These are phyloP conservation scores for Drosophila azteca DNA, from an alignment of 1,140 invertebrate species.

Conservation along the genomic window DNA sequence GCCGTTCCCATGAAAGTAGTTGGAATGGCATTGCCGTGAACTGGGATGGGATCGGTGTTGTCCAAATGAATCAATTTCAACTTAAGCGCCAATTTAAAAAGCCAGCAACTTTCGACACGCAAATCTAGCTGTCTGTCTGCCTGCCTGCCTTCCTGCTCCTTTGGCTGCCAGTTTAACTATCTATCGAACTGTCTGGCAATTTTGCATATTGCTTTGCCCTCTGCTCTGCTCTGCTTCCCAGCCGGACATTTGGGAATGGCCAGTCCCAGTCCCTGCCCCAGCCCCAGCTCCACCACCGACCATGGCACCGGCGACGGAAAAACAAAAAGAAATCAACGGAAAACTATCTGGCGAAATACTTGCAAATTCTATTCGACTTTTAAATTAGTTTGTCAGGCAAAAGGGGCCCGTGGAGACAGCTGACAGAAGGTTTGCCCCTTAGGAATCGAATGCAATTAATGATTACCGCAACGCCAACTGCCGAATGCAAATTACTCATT, in stretches of 20 bases:
- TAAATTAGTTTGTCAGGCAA: conserved; percentile 68
- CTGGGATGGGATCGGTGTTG: conserved; percentile 16
- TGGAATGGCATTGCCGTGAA: conserved; percentile 25
- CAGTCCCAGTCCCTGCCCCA: too few relatives aligned
- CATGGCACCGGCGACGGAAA: neutral
- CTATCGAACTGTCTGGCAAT: conserved; percentile 50
- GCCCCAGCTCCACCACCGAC: too few relatives aligned
- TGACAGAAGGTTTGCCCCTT: conserved; percentile 36
- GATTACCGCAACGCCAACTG: conserved; percentile 27
- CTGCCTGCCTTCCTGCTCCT: conserved; percentile 24
- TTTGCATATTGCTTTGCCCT: conserved; percentile 63
- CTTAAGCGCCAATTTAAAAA: conserved; percentile 73
- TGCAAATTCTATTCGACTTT: conserved; percentile 70
- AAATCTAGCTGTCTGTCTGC: conserved; percentile 39
- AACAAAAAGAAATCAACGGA: conserved; percentile 16
- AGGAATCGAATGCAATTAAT: conserved; percentile 61
- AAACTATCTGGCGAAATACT: conserved; percentile 53
- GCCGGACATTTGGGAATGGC: conserved; percentile 14
- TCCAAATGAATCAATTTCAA: conserved; percentile 75
- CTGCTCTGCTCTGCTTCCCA: conserved; percentile 13
- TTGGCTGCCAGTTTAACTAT: conserved; percentile 42
- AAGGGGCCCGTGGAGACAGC: conserved; percentile 18
- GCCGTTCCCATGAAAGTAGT: conserved; percentile 63
- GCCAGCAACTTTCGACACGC: conserved; percentile 67
- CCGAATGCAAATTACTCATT: conserved; percentile 37